These are phyloP conservation scores for Amiota mariae DNA, from an alignment of 2,888 invertebrate genomes.

Conservation along the genomic window DNA sequence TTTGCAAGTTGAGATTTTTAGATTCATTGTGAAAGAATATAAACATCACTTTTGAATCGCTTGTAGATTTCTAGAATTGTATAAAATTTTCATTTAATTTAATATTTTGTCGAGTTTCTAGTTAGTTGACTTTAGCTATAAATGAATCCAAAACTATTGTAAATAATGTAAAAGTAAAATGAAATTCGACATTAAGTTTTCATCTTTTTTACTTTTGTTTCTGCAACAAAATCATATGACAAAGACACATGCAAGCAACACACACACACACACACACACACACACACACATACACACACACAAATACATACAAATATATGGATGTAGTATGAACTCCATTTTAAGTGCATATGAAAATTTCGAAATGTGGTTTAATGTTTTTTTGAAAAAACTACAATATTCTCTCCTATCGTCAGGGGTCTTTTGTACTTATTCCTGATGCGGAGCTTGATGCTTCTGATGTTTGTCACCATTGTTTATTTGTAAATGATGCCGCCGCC, in stretches of 20 bases:
- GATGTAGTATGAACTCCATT: no score
- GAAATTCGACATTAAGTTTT: background rate
- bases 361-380: constrained; percentile 16
- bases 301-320: background rate
- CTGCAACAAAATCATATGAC: background rate
- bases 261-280: background rate
- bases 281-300: background rate
- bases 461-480: background rate
- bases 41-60: no score
- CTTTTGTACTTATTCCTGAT: background rate
- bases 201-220: background rate
- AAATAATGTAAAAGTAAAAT: no score
- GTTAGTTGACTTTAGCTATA: no score
- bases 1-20: no score
- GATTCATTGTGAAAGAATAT: no score
- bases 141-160: no score
- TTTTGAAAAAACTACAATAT: background rate
- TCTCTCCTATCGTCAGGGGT: background rate
- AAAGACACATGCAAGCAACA: background rate
- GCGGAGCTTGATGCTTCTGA: background rate
- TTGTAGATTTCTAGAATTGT: no score
- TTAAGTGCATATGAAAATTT: background rate
- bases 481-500: constrained; percentile 4
- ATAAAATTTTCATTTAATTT: no score
- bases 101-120: no score